Conservation (phyloP, 1,140 invertebrate genomes). For the Zaprionus africanus region DNA sequence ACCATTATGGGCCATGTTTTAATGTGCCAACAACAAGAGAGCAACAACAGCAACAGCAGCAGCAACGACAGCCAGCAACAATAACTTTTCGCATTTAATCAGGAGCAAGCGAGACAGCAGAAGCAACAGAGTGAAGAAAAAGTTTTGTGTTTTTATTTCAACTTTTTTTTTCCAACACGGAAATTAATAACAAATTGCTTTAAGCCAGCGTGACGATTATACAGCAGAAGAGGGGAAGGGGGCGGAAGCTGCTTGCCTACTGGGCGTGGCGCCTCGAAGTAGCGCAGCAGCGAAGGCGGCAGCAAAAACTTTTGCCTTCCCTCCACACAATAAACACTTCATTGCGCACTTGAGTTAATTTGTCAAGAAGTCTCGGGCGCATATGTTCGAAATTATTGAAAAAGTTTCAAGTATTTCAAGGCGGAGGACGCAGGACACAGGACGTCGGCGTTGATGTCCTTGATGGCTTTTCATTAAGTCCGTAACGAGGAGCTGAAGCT, state of each 20-base stretch:
- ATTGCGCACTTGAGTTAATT: constrained; percentile 80
- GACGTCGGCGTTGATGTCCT: constrained; percentile 23
- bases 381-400: constrained; percentile 75
- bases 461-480: constrained; percentile 71
- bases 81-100: constrained; percentile 79
- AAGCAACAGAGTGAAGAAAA: constrained; percentile 49
- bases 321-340: constrained; percentile 74
- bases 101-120: constrained; percentile 48
- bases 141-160: constrained; percentile 50
- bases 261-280: constrained; percentile 8
- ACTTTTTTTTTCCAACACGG: constrained; percentile 70
- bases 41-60: constrained; percentile 49
- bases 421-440: neutral
- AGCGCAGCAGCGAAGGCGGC: constrained; percentile 12
- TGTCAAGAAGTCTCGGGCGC: constrained; percentile 65
- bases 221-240: constrained; percentile 15
- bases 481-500: neutral
- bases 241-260: neutral
- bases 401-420: constrained; percentile 65
- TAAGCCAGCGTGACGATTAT: constrained; percentile 75
- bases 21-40: constrained; percentile 66
- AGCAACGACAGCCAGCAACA: constrained; percentile 48
- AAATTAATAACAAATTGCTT: constrained; percentile 83
- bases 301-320: constrained; percentile 56
- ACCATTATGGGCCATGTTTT: constrained; percentile 80